Evolutionary conservation across 30 jellyfish, hydroid and myxozoan species (phyloP).

Genomic region (Aurelia sp.): DNA sequence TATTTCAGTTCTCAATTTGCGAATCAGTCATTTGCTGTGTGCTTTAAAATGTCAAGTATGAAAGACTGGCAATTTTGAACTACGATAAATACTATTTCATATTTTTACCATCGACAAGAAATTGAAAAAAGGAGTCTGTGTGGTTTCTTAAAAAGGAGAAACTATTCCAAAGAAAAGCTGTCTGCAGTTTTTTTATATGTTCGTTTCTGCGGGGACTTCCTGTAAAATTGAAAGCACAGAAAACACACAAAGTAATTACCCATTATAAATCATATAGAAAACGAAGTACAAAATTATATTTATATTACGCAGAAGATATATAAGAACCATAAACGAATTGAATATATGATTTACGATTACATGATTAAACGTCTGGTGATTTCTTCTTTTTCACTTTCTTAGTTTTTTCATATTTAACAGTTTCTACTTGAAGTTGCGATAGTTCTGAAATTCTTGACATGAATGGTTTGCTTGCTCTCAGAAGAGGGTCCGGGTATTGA

Average conservation of each 20-base stretch:
- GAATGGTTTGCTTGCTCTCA: slow-evolving; percentile 42
- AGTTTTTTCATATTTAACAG: slow-evolving; percentile 40
- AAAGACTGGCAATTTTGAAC: too few relatives aligned
- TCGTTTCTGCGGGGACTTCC: too few relatives aligned
- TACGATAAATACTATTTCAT: too few relatives aligned
- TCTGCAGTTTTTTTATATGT: too few relatives aligned
- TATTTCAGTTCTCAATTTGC: too few relatives aligned
- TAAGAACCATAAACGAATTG: background rate
- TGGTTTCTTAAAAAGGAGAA: too few relatives aligned
- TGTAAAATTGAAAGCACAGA: too few relatives aligned
- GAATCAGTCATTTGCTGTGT: too few relatives aligned
- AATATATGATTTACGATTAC: background rate
- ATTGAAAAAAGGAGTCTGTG: too few relatives aligned
- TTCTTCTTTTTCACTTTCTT: slow-evolving; percentile 16
- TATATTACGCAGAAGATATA: background rate
- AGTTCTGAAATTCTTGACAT: slow-evolving; percentile 46
- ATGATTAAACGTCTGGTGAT: background rate
- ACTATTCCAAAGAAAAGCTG: too few relatives aligned
- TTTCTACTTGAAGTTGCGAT: slow-evolving; percentile 40
- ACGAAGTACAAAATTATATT: background rate
- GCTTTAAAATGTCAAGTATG: too few relatives aligned
- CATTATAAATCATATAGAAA: background rate
- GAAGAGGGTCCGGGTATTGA: slow-evolving; percentile 39
- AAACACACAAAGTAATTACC: background rate
- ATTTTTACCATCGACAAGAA: too few relatives aligned